Evolutionary conservation across 2,113 vertebrate species (phyloP).

Genomic region (Hoplias malabaricus): DNA sequence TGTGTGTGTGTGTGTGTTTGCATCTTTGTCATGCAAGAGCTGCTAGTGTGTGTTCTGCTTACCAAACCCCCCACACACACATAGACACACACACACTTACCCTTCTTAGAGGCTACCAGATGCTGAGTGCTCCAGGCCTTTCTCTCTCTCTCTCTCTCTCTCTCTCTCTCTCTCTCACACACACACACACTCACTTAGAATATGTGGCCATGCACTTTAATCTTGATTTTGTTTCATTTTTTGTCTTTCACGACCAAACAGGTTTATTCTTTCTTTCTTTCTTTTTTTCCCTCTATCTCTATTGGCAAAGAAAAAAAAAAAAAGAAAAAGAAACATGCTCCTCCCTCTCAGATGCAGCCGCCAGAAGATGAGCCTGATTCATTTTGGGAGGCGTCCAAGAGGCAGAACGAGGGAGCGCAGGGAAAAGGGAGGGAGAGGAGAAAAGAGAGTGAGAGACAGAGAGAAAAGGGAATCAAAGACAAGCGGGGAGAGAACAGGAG

Average conservation of each 20-base stretch:
- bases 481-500: conserved; percentile 8
- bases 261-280: background rate
- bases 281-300: background rate
- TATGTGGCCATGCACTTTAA: no score
- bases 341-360: conserved; percentile 34
- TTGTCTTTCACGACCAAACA: background rate
- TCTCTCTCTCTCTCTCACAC: conserved; percentile 2
- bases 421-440: conserved; percentile 8
- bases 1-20: conserved; percentile 27
- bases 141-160: conserved; percentile 16
- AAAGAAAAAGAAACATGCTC: no score
- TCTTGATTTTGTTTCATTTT: no score
- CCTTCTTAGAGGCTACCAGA: conserved; percentile 58
- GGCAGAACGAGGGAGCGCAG: conserved; percentile 30
- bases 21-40: conserved; percentile 30
- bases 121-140: conserved; percentile 53
- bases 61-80: no score
- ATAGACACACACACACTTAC: conserved; percentile 38
- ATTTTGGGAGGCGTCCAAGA: conserved; percentile 58
- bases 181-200: background rate
- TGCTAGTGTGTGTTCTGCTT: no score
- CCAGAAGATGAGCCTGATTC: conserved; percentile 63
- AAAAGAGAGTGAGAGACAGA: conserved; percentile 34
- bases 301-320: background rate
- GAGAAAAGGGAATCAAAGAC: conserved; percentile 30